A percentile compares a stretch with the other conserved stretches of the same genome.
Conservation (phyloP, 2,797 vertebrate species). For the Artibeus lituratus region DNA sequence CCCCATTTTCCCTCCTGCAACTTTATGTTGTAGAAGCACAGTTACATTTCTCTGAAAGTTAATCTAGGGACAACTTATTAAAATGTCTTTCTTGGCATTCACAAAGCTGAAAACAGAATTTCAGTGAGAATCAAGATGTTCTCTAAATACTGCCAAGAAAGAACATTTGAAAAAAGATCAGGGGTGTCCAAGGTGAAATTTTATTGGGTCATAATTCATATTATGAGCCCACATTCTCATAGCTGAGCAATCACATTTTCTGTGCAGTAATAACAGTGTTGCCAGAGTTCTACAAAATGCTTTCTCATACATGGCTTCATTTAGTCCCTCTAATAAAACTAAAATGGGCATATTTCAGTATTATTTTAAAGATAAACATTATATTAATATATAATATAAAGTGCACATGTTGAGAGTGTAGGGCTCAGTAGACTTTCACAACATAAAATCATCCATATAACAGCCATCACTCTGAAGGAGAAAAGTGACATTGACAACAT, state of each 20-base stretch:
- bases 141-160: constrained; percentile 43
- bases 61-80: constrained; percentile 9
- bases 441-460: not conserved
- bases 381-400: not conserved
- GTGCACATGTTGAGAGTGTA: not conserved
- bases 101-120: not conserved
- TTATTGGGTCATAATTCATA: constrained; percentile 49
- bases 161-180: constrained; percentile 53
- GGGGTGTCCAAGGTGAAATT: constrained; percentile 39
- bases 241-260: not conserved
- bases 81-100: constrained; percentile 42
- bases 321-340: not conserved
- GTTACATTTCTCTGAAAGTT: constrained; percentile 20
- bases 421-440: not conserved
- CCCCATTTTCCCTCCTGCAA: not conserved
- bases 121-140: constrained; percentile 41
- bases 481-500: not conserved
- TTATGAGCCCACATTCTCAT: not conserved
- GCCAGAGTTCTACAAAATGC: not conserved
- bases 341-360: not conserved
- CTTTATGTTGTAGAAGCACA: not conserved
- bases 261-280: not conserved
- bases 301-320: not conserved
- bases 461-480: not conserved
- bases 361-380: not conserved